phyloP scores from a whole-genome alignment of 2,888 invertebrate species.

The Sussaba pulchella region DNA sequence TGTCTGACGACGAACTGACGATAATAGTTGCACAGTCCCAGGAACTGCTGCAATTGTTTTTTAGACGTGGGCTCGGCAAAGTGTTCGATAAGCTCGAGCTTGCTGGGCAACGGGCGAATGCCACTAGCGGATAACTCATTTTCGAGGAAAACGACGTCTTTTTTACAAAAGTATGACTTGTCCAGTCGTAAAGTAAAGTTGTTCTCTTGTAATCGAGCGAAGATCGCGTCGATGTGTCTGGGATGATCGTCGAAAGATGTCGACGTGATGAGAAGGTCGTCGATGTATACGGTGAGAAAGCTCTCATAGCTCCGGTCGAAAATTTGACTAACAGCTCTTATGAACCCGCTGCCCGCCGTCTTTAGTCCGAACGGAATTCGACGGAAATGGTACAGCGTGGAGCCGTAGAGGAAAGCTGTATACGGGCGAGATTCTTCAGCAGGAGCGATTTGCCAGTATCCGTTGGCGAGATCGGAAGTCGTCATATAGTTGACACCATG shows the following conservation, averaged over 20 bases:
- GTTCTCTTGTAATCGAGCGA: not conserved
- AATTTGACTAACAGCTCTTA: not conserved
- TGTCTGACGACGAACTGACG: not conserved
- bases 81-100: not conserved
- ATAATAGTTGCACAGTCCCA: not conserved
- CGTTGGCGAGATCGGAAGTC: not conserved
- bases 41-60: not conserved
- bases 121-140: not conserved
- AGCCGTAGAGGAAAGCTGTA: too few species aligned
- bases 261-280: too few species aligned
- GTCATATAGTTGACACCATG: not conserved
- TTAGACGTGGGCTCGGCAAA: too few species aligned
- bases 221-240: not conserved
- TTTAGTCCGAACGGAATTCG: too few species aligned
- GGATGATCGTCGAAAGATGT: not conserved
- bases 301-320: not conserved
- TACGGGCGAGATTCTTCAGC: too few species aligned
- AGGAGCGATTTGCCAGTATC: not conserved
- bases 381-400: too few species aligned
- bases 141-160: not conserved
- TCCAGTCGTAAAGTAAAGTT: not conserved
- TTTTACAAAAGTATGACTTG: not conserved
- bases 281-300: not conserved
- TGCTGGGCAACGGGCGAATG: not conserved
- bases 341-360: too few species aligned